Evolutionary conservation across 2,888 invertebrate species (phyloP).

Genomic region (Yponomeuta malinellus): DNA sequence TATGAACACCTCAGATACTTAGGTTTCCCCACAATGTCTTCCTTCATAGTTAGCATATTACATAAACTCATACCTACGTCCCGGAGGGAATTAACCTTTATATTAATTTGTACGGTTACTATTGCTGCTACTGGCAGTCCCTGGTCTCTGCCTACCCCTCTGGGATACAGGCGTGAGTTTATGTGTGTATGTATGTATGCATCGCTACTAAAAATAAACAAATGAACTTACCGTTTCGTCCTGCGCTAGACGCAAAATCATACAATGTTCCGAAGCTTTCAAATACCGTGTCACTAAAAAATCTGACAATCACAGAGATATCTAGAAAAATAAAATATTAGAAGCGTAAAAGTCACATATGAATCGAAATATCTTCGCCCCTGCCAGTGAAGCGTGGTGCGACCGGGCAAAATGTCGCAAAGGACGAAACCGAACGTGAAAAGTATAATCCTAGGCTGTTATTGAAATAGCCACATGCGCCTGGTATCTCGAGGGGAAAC

Average conservation of each 20-base stretch:
- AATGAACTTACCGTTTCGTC: background rate
- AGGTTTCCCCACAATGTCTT: too few species aligned
- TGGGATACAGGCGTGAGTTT: too few species aligned
- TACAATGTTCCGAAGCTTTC: background rate
- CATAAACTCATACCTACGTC: too few species aligned
- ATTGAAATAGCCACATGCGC: background rate
- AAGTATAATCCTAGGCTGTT: background rate
- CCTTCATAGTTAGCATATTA: too few species aligned
- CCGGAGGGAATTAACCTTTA: too few species aligned
- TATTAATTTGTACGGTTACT: too few species aligned
- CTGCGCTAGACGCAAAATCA: background rate
- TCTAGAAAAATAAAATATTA: constrained; percentile 41
- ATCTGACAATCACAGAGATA: background rate
- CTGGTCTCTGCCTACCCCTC: too few species aligned
- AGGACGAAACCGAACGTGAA: background rate
- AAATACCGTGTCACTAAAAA: background rate
- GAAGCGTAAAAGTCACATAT: constrained; percentile 46
- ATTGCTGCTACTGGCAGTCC: too few species aligned
- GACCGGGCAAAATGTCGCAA: constrained; percentile 12
- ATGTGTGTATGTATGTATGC: too few species aligned
- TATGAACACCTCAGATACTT: too few species aligned
- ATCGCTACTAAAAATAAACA: too few species aligned
- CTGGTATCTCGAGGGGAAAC: background rate
- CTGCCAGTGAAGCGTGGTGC: constrained; percentile 48
- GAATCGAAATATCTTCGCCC: constrained; percentile 43